These are phyloP conservation scores for Thunnus thynnus DNA, from an alignment of 2,113 vertebrate genomes.

Conservation along the genomic window DNA sequence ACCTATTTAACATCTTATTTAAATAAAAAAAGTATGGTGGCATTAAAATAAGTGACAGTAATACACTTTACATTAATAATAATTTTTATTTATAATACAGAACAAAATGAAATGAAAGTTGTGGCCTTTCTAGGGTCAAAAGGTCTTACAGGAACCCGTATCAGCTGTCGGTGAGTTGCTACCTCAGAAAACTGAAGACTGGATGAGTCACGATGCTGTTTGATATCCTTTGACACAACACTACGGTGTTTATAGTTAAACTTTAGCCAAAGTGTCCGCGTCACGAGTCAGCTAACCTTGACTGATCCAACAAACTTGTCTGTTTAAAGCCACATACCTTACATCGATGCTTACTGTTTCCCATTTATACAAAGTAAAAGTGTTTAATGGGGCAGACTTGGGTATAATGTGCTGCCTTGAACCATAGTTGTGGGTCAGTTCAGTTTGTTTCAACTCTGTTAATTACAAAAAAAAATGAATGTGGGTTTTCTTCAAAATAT, in stretches of 20 bases:
- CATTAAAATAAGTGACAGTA: background rate
- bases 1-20: background rate
- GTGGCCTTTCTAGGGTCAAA: background rate
- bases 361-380: conserved; percentile 22
- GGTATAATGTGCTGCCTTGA: conserved; percentile 13
- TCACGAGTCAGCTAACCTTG: conserved; percentile 24
- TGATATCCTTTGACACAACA: conserved; percentile 9
- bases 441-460: background rate
- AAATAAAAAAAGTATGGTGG: background rate
- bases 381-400: conserved; percentile 21
- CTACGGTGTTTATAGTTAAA: conserved; percentile 27
- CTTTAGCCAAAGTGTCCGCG: conserved; percentile 9
- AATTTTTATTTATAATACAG: background rate
- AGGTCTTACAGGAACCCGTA: background rate
- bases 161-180: conserved; percentile 34
- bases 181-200: conserved; percentile 61
- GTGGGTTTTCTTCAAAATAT: background rate
- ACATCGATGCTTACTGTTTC: conserved; percentile 1
- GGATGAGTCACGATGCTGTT: conserved; percentile 32
- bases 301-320: conserved; percentile 26
- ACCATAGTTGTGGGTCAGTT: background rate
- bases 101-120: background rate
- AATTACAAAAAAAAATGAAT: background rate
- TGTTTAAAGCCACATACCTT: conserved; percentile 30
- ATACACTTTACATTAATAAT: background rate